Base-by-base conservation (phyloP, 2,888 invertebrate species). In the Pegoplata infirma region DNA sequence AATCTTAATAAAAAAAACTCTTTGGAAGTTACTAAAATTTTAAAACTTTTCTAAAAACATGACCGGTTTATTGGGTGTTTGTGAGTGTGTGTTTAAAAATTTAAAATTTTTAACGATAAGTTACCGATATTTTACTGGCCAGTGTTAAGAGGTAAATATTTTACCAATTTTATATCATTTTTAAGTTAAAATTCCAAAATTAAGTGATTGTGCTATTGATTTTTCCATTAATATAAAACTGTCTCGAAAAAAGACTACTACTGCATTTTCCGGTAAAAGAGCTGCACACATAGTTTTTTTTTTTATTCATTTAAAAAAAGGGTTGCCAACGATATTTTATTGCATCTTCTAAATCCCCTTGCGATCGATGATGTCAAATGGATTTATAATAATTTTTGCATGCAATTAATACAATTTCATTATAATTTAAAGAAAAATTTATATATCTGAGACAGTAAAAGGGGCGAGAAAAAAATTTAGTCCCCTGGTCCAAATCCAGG, bases 171-270 rank as follows among this genome's bases (percentile, higher is more conserved):
- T n/a, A 12, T 40, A 5, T n/a, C 5, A 14, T 5, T 12, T 36
- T 68, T 25, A 58, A 49, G 5, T 47, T 47, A 14, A 67, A 14
- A 36, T 8, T 61, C 3, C 4, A 17, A 32, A 21, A 36, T 28
- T 40, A 4, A 40, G 5, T 12, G 4, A 4, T n/a, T 16, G 63
- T n/a, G 8, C 4, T 71, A 76, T 76, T 76, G 76, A 76, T 76
- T 76, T 71, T 76, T 61, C 76, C 47, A 71, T 51, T 63, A 58
- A 61, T 12, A 10, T 28, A 51, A 64, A 23, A n/a, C n/a, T 0
- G 8, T 28, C 6, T 44, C 12, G 2, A n/a, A 44, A 19, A 44
- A 44, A 49, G 17, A 71, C 28, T n/a, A n/a, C n/a, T 6, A 10
- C 16, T 23, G 40, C 46, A 68, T 58, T 16, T 10, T 8, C 28